Base-by-base conservation (phyloP, 2,888 invertebrate species). In the Cheilosia scutellata region DNA sequence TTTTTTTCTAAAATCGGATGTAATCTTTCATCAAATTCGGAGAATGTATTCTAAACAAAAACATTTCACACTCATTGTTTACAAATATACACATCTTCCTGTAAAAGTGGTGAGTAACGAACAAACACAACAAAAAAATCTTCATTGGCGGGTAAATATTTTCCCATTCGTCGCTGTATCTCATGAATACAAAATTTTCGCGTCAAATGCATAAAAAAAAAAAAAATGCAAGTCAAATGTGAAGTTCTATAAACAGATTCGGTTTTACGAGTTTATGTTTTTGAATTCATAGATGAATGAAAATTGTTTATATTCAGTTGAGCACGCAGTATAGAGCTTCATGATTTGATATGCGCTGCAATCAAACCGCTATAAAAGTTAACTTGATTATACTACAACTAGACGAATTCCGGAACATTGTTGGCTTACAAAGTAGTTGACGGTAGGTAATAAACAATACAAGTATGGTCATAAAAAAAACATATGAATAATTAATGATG, bases 381-480 rank as follows among this genome's bases (percentile, higher is more conserved):
- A 27, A 27, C 51, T 51, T 13, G 9, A 47, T 47, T 29, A 51
- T 16, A 16, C 44, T 7, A n/a, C 44, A 16, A 16, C 16, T n/a
- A 16, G 16, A 47, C 7, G 47, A 9, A 27, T 5, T 29, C 13
- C 13, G 7, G 11, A 51, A 51, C 5, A 13, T 4, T 27, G 51
- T 13, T 5, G 5, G 27, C 27, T 13, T 27, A 27, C 51, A 51
- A 51, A 27, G 51, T 51, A 27, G 25, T 51, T 11, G 27, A 13
- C 27, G 13, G 27, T 27, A 51, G 27, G 51, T 27, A 51, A 51
- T 25, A 47, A 51, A 27, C 51, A 51, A 51, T 13, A 51, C 25
- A 27, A 25, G 7, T 47, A 27, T 13, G 25, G 25, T 27, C 11
- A 25, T 29, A 5, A 25, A 51, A 27, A 29, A 13, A 5, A 1